phyloP scores from a whole-genome alignment of 2,888 invertebrate genomes.

The Sepioteuthis lessoniana region DNA sequence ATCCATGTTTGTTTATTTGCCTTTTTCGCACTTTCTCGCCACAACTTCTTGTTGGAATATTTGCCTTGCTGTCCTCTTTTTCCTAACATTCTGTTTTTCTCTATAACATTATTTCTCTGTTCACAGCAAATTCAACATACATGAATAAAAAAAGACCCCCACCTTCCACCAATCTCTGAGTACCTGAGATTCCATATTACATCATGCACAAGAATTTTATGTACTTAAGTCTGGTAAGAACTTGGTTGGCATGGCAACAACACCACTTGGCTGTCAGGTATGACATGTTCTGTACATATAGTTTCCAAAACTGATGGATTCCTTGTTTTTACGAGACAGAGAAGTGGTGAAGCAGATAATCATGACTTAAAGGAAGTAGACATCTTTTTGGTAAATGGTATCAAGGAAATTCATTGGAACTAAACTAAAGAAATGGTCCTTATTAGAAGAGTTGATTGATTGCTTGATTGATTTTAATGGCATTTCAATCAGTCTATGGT shows the following conservation, averaged over 20 bases:
- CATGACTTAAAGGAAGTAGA: neutral
- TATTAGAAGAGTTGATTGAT: neutral
- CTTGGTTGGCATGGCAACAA: neutral
- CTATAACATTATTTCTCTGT: neutral
- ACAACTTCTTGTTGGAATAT: neutral
- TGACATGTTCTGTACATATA: neutral
- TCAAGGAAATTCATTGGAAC: neutral
- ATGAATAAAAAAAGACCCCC: neutral
- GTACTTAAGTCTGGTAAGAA: slow-evolving; percentile 20
- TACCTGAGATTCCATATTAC: neutral
- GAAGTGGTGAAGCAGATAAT: neutral
- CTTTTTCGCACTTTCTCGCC: neutral
- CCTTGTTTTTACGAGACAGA: neutral
- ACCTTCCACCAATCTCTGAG: neutral
- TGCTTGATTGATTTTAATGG: no score
- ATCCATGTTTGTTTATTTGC: neutral
- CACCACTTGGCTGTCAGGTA: neutral
- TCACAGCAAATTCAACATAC: neutral
- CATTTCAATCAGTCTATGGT: no score
- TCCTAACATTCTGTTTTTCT: neutral
- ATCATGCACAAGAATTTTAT: neutral
- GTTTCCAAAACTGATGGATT: neutral
- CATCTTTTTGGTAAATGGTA: neutral
- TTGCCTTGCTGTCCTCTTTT: neutral
- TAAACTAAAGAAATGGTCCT: neutral